These are phyloP conservation scores for Pollenia angustigena DNA, from an alignment of 2,888 invertebrate species.

Conservation along the genomic window DNA sequence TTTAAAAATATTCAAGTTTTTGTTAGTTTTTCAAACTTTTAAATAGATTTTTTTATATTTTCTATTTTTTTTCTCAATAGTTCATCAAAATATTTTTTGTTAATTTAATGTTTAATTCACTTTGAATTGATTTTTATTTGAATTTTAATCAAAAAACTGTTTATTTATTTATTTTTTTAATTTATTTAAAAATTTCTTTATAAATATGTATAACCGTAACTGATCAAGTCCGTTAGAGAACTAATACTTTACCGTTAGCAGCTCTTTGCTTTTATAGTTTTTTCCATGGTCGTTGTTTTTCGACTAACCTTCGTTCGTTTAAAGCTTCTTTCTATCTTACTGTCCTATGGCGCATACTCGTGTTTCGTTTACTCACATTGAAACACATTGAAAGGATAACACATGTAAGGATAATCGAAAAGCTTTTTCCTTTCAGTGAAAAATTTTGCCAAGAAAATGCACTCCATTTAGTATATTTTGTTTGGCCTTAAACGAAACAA, in stretches of 20 bases:
- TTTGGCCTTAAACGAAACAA: conserved; percentile 73
- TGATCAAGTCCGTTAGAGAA: conserved; percentile 63
- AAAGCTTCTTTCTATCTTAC: conserved; percentile 54
- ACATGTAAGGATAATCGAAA: conserved; percentile 21
- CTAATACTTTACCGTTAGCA: conserved; percentile 58
- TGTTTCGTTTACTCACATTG: conserved; percentile 2
- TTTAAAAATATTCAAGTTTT: not conserved
- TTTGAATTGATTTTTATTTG: not conserved
- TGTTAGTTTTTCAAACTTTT: not conserved
- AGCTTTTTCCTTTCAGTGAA: conserved; percentile 12
- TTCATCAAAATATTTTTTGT: not conserved
- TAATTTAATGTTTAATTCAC: not conserved
- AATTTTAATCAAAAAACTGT: conserved; percentile 29
- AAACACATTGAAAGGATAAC: not conserved
- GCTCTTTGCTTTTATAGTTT: conserved; percentile 66
- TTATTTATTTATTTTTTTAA: not conserved
- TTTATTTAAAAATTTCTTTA: not conserved
- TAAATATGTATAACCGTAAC: conserved; percentile 27
- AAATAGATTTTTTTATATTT: not conserved
- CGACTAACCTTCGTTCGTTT: conserved; percentile 62
- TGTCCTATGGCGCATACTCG: conserved; percentile 44
- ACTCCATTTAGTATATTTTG: conserved; percentile 56
- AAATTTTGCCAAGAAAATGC: not conserved
- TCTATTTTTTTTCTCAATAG: not conserved
- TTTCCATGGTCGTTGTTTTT: conserved; percentile 59